Base-by-base conservation (phyloP, 1,140 invertebrate species). In the Platorchestia sp. region DNA sequence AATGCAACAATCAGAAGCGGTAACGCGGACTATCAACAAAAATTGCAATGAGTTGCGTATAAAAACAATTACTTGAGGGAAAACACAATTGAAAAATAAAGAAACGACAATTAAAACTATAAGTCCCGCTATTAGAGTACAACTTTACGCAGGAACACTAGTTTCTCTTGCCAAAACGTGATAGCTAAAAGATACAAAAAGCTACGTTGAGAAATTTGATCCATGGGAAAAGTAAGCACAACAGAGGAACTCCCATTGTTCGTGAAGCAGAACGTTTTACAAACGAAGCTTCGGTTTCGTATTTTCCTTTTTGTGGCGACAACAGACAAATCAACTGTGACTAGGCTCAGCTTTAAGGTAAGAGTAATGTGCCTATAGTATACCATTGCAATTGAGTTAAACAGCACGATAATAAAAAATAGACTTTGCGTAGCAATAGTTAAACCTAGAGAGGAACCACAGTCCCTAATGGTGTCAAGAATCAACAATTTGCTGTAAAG, bases 241-340 rank as follows among this genome's bases (percentile, higher is more conserved):
- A 75, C 14, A 36, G 59, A 75, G 27, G 36, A 36, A 75, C 27
- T 36, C 27, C 27, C 59, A 75, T 75, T 75, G 59, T 27, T 75
- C 36, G 27, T 19, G 59, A 75, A 75, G 59, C 59, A 14, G 27
- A 89, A 42, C 87, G 87, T 89, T 89, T 44, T 14, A 89, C 43
- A 44, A 89, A 89, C 43, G 43, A 89, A 7, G 43, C 43, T 89
- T 89, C 43, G 27, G 41, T 89, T 89, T 44, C 36, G n/a, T 89
- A 89, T 89, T 89, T 89, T 89, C 43, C 41, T 42, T 89, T 89
- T 89, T 44, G 87, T 89, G 87, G 43, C 14, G 86, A 86, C 86
- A 89, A 89, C 87, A 89, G 87, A 89, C 87, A 89, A 89, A 89
- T 89, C 87, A 89, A 89, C 87, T 14, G 87, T 89, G 87, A 89